Evolutionary conservation across 2,113 vertebrate species (phyloP).

Genomic region (Pterophyllum scalare): DNA sequence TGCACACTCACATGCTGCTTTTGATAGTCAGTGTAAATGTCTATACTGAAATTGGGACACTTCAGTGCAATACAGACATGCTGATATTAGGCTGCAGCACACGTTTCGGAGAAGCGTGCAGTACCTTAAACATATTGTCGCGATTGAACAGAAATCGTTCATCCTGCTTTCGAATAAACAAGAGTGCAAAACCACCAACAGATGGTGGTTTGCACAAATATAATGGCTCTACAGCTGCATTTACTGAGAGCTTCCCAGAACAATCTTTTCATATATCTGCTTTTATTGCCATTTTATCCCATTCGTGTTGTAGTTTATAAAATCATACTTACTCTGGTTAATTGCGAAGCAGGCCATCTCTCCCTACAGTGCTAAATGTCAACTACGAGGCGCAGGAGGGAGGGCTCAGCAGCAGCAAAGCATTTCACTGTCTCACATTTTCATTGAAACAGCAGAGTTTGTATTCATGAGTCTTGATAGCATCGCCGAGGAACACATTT

Average conservation of each 20-base stretch:
- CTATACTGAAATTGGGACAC: not conserved
- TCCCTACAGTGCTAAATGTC: slow-evolving; percentile 62
- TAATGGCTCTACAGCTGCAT: not conserved
- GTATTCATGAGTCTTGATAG: slow-evolving; percentile 58
- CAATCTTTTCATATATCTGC: slow-evolving; percentile 41
- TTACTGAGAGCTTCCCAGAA: not conserved
- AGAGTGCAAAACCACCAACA: slow-evolving; percentile 18
- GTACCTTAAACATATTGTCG: not conserved
- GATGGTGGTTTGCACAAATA: slow-evolving; percentile 11
- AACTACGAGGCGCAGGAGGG: slow-evolving; percentile 61
- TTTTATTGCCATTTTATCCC: slow-evolving; percentile 45
- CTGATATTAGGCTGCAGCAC: not conserved
- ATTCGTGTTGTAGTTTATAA: slow-evolving; percentile 52
- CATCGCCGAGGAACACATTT: slow-evolving; percentile 15
- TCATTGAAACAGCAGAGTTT: slow-evolving; percentile 36
- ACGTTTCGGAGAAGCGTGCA: not conserved
- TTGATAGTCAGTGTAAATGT: not conserved
- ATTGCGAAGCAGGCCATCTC: slow-evolving; percentile 54
- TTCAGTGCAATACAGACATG: not conserved
- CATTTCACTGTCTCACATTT: slow-evolving; percentile 51
- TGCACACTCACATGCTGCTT: not conserved
- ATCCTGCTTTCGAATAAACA: not conserved
- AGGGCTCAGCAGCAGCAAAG: slow-evolving; percentile 28
- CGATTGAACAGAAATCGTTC: not conserved
- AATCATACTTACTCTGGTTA: slow-evolving; percentile 45